A percentile compares a stretch with the other conserved stretches of the same genome.
Conservation (phyloP, 2,113 vertebrate species). For the Dasyprocta punctata region DNA sequence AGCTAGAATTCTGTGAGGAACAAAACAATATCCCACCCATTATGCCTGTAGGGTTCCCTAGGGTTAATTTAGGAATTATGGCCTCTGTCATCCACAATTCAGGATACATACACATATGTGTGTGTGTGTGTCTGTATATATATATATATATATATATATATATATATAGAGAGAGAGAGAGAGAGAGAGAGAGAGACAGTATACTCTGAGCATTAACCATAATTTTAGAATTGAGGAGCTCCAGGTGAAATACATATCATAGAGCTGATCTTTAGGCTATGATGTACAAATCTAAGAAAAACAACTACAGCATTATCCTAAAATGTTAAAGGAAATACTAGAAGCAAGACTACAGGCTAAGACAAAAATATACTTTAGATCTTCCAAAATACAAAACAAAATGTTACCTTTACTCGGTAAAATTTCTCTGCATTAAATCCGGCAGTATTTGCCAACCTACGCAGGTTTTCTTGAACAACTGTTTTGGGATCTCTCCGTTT, state of each 20-base stretch:
- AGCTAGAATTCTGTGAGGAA: slow-evolving; percentile 19
- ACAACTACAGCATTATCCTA: not conserved
- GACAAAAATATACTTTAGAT: slow-evolving; percentile 37
- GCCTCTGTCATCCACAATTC: not conserved
- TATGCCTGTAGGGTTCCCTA: not conserved
- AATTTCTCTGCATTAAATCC: slow-evolving; percentile 91
- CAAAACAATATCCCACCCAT: not conserved
- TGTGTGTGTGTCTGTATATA: too few relatives aligned
- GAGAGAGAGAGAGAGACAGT: too few relatives aligned
- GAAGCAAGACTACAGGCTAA: slow-evolving; percentile 7
- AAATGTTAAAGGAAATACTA: slow-evolving; percentile 27
- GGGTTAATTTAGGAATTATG: slow-evolving; percentile 16
- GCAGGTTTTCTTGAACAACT: slow-evolving; percentile 93
- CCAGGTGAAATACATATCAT: not conserved
- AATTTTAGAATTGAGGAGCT: not conserved
- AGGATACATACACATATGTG: not conserved
- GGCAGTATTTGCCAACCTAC: slow-evolving; percentile 88
- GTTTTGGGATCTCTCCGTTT: slow-evolving; percentile 90
- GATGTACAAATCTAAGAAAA: not conserved
- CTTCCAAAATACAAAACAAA: slow-evolving; percentile 44
- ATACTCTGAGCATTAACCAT: not conserved
- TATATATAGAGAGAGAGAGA: not conserved
- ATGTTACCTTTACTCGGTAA: slow-evolving; percentile 90
- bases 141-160: too few relatives aligned
- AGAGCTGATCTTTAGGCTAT: slow-evolving; percentile 2